These are phyloP conservation scores for Rhombomys opimus DNA, from an alignment of 2,113 vertebrate genomes.

Conservation along the genomic window DNA sequence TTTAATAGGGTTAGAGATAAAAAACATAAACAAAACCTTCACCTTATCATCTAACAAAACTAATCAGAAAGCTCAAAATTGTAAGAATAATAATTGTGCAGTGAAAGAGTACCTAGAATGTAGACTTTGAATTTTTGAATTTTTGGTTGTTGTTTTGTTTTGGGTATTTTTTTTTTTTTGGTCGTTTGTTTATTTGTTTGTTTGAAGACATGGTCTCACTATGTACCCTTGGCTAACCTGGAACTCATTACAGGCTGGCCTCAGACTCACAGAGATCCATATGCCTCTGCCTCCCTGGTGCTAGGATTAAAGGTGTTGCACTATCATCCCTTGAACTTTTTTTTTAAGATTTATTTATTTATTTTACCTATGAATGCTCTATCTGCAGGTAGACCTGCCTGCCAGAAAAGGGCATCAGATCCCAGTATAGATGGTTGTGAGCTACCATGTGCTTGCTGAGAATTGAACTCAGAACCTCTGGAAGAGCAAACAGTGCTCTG, in stretches of 20 bases:
- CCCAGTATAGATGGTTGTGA: too few species aligned
- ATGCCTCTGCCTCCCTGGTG: background rate
- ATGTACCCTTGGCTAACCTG: background rate
- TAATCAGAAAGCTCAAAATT: background rate
- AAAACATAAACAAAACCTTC: background rate
- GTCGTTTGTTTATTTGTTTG: background rate
- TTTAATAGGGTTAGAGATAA: background rate
- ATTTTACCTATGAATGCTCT: too few species aligned
- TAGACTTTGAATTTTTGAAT: background rate
- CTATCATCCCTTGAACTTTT: background rate
- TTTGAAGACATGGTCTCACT: background rate
- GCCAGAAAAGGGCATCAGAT: too few species aligned
- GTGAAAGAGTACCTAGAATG: background rate
- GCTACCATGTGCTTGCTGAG: too few species aligned
- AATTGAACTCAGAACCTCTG: too few species aligned
- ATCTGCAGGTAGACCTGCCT: too few species aligned
- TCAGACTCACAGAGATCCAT: background rate
- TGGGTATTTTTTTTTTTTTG: background rate
- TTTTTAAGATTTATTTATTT: too few species aligned
- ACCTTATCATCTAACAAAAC: background rate
- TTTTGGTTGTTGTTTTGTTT: background rate
- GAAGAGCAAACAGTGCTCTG: too few species aligned
- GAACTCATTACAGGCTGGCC: background rate
- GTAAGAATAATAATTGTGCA: background rate
- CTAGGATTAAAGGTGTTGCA: background rate